These are phyloP conservation scores for Enteromius trimaculatus DNA, from an alignment of 2,797 vertebrate species.

Conservation along the genomic window DNA sequence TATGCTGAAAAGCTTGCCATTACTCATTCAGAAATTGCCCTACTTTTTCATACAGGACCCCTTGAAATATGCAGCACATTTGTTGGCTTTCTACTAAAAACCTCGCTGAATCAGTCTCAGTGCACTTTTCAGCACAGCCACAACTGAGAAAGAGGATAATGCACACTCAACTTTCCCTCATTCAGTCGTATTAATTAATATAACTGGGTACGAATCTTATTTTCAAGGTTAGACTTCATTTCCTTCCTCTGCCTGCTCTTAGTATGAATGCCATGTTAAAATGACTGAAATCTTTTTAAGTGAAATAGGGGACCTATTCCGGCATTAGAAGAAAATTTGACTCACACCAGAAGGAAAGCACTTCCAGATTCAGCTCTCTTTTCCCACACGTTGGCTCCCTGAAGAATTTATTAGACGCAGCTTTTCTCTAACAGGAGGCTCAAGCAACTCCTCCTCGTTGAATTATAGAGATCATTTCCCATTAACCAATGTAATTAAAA, in stretches of 20 bases:
- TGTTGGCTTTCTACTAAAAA: slow-evolving; percentile 29
- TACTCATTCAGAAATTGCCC: slow-evolving; percentile 40
- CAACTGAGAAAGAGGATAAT: slow-evolving; percentile 8
- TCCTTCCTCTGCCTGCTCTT: background rate
- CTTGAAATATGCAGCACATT: slow-evolving; percentile 37
- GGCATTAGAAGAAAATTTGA: slow-evolving; percentile 9
- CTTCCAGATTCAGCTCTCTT: slow-evolving; percentile 40
- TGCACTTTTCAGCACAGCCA: slow-evolving; percentile 25
- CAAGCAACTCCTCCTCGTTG: slow-evolving; percentile 73
- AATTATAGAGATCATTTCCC: slow-evolving; percentile 77
- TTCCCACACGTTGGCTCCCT: slow-evolving; percentile 51
- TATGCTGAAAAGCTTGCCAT: slow-evolving; percentile 43
- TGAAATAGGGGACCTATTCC: slow-evolving; percentile 1
- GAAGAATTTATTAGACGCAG: slow-evolving; percentile 73
- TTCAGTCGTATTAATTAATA: slow-evolving; percentile 21
- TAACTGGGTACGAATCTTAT: slow-evolving; percentile 3
- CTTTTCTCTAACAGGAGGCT: slow-evolving; percentile 76
- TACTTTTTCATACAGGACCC: slow-evolving; percentile 25
- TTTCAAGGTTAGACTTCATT: slow-evolving; percentile 32
- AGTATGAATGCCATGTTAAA: slow-evolving; percentile 17
- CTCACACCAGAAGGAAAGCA: slow-evolving; percentile 44
- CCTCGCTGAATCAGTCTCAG: slow-evolving; percentile 20
- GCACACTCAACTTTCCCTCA: background rate
- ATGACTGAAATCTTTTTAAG: background rate
- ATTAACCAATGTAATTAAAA: slow-evolving; percentile 78